phyloP scores from a whole-genome alignment of 1,140 invertebrate genomes.

The Camponotus vicinus region DNA sequence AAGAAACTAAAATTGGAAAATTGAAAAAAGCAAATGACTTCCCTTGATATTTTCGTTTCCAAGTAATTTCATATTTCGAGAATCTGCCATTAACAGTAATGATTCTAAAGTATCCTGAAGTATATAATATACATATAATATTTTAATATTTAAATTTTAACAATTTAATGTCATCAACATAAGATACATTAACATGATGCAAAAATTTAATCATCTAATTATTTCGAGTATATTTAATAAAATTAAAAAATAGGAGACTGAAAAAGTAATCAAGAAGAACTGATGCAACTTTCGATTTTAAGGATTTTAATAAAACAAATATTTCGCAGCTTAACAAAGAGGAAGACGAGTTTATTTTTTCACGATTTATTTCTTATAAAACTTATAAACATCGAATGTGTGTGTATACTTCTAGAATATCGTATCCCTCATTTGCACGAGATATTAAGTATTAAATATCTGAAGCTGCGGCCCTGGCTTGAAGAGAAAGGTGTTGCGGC shows the following conservation, averaged over 20 bases:
- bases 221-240: neutral
- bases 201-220: neutral
- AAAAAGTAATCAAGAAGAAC: neutral
- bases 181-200: neutral
- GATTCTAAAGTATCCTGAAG: too few relatives aligned
- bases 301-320: neutral
- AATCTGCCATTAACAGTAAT: too few relatives aligned
- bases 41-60: too few relatives aligned
- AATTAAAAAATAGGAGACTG: neutral
- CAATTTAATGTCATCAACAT: too few relatives aligned
- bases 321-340: neutral
- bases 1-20: too few relatives aligned
- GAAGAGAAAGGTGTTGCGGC: slow-evolving; percentile 64
- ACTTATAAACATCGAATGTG: slow-evolving; percentile 44
- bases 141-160: too few relatives aligned
- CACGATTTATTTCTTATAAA: slow-evolving; percentile 47
- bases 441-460: neutral
- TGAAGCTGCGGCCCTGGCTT: slow-evolving; percentile 60
- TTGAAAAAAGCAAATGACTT: too few relatives aligned
- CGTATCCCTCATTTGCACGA: neutral
- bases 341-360: neutral
- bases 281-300: neutral
- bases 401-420: neutral
- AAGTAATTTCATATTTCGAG: too few relatives aligned
- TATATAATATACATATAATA: too few relatives aligned